These are phyloP conservation scores for Amphiprion clarkii DNA, from an alignment of 2,797 vertebrate species.

Conservation along the genomic window DNA sequence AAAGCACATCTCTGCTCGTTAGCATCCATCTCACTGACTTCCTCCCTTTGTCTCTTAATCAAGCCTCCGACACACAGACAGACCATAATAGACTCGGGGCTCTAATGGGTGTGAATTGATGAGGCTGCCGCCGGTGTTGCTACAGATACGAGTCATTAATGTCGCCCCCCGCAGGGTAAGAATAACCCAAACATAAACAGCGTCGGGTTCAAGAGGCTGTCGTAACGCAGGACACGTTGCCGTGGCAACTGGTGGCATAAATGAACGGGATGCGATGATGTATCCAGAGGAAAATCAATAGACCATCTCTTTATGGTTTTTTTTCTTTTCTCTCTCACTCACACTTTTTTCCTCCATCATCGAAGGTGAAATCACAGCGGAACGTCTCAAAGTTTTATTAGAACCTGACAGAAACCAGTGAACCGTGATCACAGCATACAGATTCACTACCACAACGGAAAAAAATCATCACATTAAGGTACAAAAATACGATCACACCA, in stretches of 20 bases:
- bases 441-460: not conserved
- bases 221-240: constrained; percentile 55
- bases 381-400: constrained; percentile 51
- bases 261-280: constrained; percentile 57
- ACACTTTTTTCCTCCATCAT: not conserved
- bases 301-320: too few species aligned
- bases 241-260: constrained; percentile 77
- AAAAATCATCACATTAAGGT: constrained; percentile 18
- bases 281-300: constrained; percentile 41
- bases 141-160: constrained; percentile 70
- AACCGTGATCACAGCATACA: constrained; percentile 9
- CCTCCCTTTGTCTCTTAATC: constrained; percentile 29
- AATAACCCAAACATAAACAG: constrained; percentile 8
- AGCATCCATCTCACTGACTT: constrained; percentile 46
- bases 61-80: not conserved
- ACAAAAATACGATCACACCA: constrained; percentile 20
- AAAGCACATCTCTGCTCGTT: constrained; percentile 34
- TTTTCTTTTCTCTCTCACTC: not conserved
- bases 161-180: constrained; percentile 43
- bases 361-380: not conserved
- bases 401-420: constrained; percentile 8
- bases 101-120: constrained; percentile 67
- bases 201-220: constrained; percentile 39
- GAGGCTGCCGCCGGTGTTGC: constrained; percentile 54
- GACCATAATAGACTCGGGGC: constrained; percentile 19